phyloP scores from a whole-genome alignment of 2,797 vertebrate genomes.

The Micromesistius poutassou region DNA sequence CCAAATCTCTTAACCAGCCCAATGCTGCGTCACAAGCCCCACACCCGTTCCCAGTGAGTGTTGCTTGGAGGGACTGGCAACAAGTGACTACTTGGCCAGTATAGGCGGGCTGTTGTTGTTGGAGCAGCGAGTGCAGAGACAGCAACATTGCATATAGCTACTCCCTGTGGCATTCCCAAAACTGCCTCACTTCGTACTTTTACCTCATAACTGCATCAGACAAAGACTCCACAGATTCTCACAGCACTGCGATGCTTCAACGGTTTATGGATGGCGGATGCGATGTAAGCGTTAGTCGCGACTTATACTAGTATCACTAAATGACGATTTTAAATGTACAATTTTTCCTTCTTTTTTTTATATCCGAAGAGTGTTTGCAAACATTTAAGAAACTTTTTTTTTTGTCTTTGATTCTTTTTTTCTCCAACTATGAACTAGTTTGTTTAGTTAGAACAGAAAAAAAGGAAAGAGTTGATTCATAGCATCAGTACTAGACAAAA shows the following conservation, averaged over 20 bases:
- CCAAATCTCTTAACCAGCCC: conserved; percentile 35
- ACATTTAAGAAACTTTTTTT: conserved; percentile 62
- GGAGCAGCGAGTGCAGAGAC: conserved; percentile 43
- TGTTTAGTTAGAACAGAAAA: conserved; percentile 61
- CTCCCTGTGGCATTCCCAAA: conserved; percentile 52
- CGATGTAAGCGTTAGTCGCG: conserved; percentile 41
- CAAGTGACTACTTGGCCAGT: conserved; percentile 35
- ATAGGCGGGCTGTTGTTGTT: conserved; percentile 42
- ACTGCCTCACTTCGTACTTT: conserved; percentile 41
- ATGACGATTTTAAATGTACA: conserved; percentile 47
- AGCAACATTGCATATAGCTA: conserved; percentile 39
- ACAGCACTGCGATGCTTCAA: conserved; percentile 66
- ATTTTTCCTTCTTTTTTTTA: conserved; percentile 32
- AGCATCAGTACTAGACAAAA: conserved; percentile 65
- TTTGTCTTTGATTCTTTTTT: conserved; percentile 31
- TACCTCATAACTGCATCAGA: conserved; percentile 49
- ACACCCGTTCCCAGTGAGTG: conserved; percentile 10
- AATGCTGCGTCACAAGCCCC: conserved; percentile 21
- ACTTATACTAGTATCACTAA: conserved; percentile 58
- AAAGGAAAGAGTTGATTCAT: conserved; percentile 57
- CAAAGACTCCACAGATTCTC: conserved; percentile 70
- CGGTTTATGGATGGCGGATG: conserved; percentile 42
- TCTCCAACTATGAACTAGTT: conserved; percentile 52
- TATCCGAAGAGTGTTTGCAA: conserved; percentile 47
- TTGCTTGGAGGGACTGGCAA: background rate